Conservation (phyloP, 2,113 vertebrate genomes). For the Ochotona princeps region DNA sequence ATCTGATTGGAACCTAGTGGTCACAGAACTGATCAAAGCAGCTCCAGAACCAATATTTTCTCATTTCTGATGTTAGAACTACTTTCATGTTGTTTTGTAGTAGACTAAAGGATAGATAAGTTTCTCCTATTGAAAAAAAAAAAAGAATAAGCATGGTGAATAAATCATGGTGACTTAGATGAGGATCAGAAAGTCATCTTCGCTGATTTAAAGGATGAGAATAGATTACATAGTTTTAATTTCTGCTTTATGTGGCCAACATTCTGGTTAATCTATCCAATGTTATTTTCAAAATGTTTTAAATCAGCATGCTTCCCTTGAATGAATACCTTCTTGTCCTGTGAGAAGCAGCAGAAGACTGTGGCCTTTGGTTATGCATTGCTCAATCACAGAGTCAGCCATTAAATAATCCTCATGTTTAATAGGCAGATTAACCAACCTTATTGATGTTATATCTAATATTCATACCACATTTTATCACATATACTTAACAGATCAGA, state of each 20-base stretch:
- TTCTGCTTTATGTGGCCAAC: neutral
- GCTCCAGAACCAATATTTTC: neutral
- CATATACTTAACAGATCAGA: neutral
- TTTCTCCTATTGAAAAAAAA: neutral
- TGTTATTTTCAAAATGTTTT: neutral
- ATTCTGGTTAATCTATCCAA: neutral
- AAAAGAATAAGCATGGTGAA: neutral
- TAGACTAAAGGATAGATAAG: neutral
- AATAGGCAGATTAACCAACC: neutral
- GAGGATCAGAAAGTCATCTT: neutral
- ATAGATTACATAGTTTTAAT: neutral
- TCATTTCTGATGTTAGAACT: neutral
- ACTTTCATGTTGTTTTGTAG: neutral
- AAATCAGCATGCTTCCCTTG: neutral
- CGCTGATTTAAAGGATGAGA: neutral
- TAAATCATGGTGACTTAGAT: neutral
- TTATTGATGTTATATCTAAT: neutral
- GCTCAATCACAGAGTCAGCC: neutral
- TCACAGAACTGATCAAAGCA: neutral
- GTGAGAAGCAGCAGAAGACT: fast-evolving
- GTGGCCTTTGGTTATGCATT: neutral
- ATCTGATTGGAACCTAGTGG: neutral
- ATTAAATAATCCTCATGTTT: neutral
- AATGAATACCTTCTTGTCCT: neutral
- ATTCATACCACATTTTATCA: neutral